Evolutionary conservation across 2,888 invertebrate genomes (phyloP), one percentile per base, ranked within the genome.

Genomic region (Pheosia tremula): DNA sequence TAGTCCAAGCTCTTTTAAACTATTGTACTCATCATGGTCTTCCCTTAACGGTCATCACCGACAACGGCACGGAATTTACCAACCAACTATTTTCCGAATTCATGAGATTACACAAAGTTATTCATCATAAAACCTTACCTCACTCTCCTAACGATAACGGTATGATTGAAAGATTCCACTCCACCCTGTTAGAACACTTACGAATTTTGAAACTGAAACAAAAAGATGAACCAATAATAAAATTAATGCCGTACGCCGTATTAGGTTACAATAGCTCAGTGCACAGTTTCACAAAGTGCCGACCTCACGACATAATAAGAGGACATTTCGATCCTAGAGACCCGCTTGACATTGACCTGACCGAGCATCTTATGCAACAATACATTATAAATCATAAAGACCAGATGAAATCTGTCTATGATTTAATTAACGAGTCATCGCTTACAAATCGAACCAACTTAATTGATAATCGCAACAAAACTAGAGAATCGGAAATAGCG

Each of bases 251-350:
- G 0, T 70, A 69, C 45, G 68, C 70, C 3, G 56, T 75, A 36
- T 13, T 76, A 61, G 74, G 68, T 0, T 74, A 76, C 38, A 79
- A 77, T 56, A 71, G 63, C 57, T 67, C 64, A 0, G 63, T 75
- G 0, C 74, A 76, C 50, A 71, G 69, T 56, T 69, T 75, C 5
- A 72, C 70, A 0, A 68, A 69, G 49, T 72, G 75, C 59, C 61
- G 69, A 60, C 77, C 77, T 4, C 52, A 66, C 9, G 76, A 80
- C 2, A 6, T 80, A 6, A 63, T 78, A 11, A 71, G 56, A 5
- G 77, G 79, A 24, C 75, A 75, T 36, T 61, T 63, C n/a, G 72
- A 72, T 55, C 73, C 75, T 0, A 52, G 73, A 8, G 67, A 74
- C 41, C 66, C 69, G 0, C 3, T 67, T 1, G 67, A 73, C 24